Evolutionary conservation across 2,113 vertebrate species (phyloP), one percentile per base, ranked within the genome.

Genomic region (Paradoxurus hermaphroditus): DNA sequence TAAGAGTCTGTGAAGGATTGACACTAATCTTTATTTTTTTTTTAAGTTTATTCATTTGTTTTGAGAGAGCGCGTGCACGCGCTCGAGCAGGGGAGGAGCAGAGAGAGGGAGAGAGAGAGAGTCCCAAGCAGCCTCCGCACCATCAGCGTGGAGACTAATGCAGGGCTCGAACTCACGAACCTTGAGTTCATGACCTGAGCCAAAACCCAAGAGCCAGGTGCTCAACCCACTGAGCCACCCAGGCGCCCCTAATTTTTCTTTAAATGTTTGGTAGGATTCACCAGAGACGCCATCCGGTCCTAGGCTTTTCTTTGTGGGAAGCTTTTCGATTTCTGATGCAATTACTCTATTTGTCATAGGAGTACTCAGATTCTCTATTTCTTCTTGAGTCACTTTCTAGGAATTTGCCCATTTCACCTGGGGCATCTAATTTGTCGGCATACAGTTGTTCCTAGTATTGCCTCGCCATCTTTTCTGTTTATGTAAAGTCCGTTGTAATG

Each of bases 301-400:
- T 75, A 31, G 31, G 18, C 27, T 75, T 75, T 88, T 75, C 77
- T 53, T 79, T 59, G 39, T 39, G 34, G 27, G n/a, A 29, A 46
- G 3, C 56, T 46, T 89, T 68, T 77, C 39, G 12, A 62, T 85
- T 62, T 78, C 29, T 78, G 49, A 70, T 63, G 56, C n/a, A 56
- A 15, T 70, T 92, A 92, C 65, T 67, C 82, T 82, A 23, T 49
- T 93, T 31, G 56, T 46, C 27, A 31, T 16, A 63, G 51, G 23
- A 31, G 25, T 51, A 25, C 59, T 85, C 34, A n/a, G 51, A 44
- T 39, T 90, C 62, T 90, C 85, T 89, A 1, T 41, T 79, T 90
- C 70, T 59, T 77, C 51, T 96, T 68, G n/a, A 96, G 23, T 90
- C 79, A 85, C 62, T 70, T 84, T 90, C 94, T 91, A 79, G 63